These are phyloP conservation scores for Zhuqinia jingwanae DNA, from an alignment of 2,888 invertebrate genomes.

Conservation along the genomic window DNA sequence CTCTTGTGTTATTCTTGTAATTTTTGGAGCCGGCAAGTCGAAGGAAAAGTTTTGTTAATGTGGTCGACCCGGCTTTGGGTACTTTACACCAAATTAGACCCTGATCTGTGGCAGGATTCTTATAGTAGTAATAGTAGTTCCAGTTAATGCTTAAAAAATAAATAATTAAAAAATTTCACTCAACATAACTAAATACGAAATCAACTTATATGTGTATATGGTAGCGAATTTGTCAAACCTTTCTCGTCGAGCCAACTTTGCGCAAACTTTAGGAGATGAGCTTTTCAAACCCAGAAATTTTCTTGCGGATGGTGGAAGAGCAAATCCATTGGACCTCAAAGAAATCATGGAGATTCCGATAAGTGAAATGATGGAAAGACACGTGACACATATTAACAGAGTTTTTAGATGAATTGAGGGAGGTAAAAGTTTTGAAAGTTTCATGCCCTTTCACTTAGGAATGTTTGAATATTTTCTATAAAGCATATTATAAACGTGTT, in stretches of 20 bases:
- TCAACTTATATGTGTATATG: not conserved
- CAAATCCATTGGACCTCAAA: conserved; percentile 18
- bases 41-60: conserved; percentile 76
- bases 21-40: conserved; percentile 74
- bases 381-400: not conserved
- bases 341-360: conserved; percentile 37
- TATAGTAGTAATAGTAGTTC: conserved; percentile 76
- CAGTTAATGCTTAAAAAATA: conserved; percentile 76
- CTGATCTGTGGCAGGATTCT: conserved; percentile 67
- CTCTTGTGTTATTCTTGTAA: conserved; percentile 70
- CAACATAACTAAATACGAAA: not conserved
- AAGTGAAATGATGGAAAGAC: not conserved
- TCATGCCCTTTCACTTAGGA: conserved; percentile 30
- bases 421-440: conserved; percentile 22
- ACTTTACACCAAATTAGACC: conserved; percentile 78
- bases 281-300: conserved; percentile 33
- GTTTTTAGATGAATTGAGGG: conserved; percentile 47
- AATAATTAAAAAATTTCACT: too few relatives aligned
- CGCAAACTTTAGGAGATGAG: conserved; percentile 28
- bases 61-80: conserved; percentile 77
- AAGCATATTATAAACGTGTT: too few relatives aligned
- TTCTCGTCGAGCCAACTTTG: conserved; percentile 40
- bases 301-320: not conserved
- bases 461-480: too few relatives aligned
- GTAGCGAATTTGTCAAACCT: conserved; percentile 26